Evolutionary conservation across 2,888 invertebrate genomes (phyloP).

Genomic region (Pachymerium ferrugineum): DNA sequence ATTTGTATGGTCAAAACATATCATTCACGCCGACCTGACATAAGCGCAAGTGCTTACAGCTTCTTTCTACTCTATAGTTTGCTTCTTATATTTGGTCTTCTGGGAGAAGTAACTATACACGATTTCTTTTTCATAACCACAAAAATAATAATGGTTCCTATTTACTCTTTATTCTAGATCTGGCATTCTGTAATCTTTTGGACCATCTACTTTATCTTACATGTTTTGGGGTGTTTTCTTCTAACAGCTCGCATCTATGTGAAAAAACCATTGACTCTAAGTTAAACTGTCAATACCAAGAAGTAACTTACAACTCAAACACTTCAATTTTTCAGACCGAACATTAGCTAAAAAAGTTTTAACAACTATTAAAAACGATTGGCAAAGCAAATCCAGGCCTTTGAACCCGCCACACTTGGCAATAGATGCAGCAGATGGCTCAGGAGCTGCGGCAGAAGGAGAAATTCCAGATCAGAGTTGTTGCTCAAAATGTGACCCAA

Average conservation of each 20-base stretch:
- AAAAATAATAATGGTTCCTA: too few relatives aligned
- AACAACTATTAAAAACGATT: neutral
- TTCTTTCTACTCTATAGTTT: constrained; percentile 69
- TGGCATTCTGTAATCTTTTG: constrained; percentile 38
- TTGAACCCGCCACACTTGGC: too few relatives aligned
- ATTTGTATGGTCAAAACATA: constrained; percentile 81
- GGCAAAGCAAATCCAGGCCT: neutral
- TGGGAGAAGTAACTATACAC: constrained; percentile 39
- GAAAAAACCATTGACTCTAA: neutral
- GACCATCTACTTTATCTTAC: neutral
- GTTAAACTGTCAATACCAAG: neutral
- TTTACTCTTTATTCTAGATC: constrained; percentile 50
- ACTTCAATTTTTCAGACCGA: neutral
- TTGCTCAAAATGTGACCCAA: neutral
- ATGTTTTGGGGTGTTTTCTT: neutral
- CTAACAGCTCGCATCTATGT: neutral
- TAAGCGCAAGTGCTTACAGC: constrained; percentile 73
- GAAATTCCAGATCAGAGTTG: neutral
- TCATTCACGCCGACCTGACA: constrained; percentile 80
- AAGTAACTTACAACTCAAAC: neutral
- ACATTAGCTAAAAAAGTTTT: neutral
- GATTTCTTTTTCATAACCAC: too few relatives aligned
- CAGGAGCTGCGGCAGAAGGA: neutral
- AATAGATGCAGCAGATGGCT: too few relatives aligned
- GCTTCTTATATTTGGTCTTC: constrained; percentile 56